A percentile compares a stretch with the other conserved stretches of the same genome.
phyloP scores from a whole-genome alignment of 2,888 invertebrate species.

The Hirtodrosophila cameraria region DNA sequence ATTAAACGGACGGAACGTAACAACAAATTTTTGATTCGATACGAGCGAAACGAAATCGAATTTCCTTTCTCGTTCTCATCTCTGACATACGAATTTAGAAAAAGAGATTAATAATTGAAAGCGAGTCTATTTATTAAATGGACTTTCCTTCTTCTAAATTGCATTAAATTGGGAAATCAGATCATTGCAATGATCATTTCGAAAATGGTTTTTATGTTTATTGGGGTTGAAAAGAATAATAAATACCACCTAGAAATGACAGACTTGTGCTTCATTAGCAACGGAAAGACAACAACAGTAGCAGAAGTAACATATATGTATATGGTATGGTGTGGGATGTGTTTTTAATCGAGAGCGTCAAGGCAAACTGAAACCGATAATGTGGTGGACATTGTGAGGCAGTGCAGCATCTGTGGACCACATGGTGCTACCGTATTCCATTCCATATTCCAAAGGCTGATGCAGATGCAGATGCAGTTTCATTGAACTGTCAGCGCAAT shows the following conservation, averaged over 20 bases:
- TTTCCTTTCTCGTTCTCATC: too few species aligned
- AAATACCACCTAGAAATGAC: conserved; percentile 48
- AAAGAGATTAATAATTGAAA: too few species aligned
- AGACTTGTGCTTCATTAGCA: conserved; percentile 32
- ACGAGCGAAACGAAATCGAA: too few species aligned
- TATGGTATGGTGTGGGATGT: too few species aligned
- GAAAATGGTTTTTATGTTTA: conserved; percentile 44
- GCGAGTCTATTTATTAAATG: too few species aligned
- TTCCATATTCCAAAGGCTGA: background rate
- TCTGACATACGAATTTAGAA: too few species aligned
- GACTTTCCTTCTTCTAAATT: too few species aligned
- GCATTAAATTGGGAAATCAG: too few species aligned
- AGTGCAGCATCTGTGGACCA: conserved; percentile 63
- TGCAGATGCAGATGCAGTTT: conserved; percentile 27
- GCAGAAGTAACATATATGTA: background rate
- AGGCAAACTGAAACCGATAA: conserved; percentile 6
- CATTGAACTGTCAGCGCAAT: conserved; percentile 47
- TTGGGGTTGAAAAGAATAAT: conserved; percentile 43
- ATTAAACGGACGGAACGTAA: too few species aligned
- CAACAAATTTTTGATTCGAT: too few species aligned
- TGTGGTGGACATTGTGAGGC: conserved; percentile 15
- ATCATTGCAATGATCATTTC: conserved; percentile 16
- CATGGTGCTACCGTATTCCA: conserved; percentile 61
- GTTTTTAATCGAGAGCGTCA: too few species aligned
- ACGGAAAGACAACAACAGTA: conserved; percentile 7